phyloP scores from a whole-genome alignment of 2,888 invertebrate species.

The Mythimna albipuncta region DNA sequence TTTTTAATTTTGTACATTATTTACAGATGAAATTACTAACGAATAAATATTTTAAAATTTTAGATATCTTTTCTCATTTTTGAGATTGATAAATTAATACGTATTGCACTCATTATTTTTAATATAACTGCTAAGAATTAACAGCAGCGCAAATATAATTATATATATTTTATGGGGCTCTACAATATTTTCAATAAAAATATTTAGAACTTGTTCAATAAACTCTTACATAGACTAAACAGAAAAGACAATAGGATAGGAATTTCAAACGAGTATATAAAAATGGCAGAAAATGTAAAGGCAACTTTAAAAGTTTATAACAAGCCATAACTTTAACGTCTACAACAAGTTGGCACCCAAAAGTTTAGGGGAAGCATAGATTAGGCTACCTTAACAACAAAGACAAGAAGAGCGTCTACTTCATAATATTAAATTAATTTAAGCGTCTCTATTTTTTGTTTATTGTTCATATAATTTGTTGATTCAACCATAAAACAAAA shows the following conservation, averaged over 20 bases:
- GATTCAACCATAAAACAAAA: background rate
- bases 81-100: slow-evolving; percentile 15
- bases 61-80: slow-evolving; percentile 22
- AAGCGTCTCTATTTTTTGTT: slow-evolving; percentile 9
- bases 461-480: slow-evolving; percentile 10
- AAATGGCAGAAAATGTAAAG: slow-evolving; percentile 62
- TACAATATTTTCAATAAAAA: slow-evolving; percentile 31
- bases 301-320: slow-evolving; percentile 55
- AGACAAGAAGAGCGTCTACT: slow-evolving; percentile 33
- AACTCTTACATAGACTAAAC: slow-evolving; percentile 54
- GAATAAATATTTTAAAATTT: slow-evolving; percentile 46
- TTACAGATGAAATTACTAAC: slow-evolving; percentile 74
- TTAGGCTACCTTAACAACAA: slow-evolving; percentile 55
- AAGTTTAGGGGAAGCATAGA: slow-evolving; percentile 60
- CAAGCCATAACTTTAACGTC: slow-evolving; percentile 38
- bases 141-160: slow-evolving; percentile 23
- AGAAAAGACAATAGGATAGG: slow-evolving; percentile 45
- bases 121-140: slow-evolving; percentile 30
- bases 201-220: slow-evolving; percentile 42
- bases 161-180: background rate
- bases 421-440: slow-evolving; percentile 16
- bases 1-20: slow-evolving; percentile 82
- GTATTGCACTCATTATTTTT: slow-evolving; percentile 17
- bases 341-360: slow-evolving; percentile 69
- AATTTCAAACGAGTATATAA: slow-evolving; percentile 53